Conservation (phyloP, 2,113 vertebrate genomes). For the Cettia cetti region DNA sequence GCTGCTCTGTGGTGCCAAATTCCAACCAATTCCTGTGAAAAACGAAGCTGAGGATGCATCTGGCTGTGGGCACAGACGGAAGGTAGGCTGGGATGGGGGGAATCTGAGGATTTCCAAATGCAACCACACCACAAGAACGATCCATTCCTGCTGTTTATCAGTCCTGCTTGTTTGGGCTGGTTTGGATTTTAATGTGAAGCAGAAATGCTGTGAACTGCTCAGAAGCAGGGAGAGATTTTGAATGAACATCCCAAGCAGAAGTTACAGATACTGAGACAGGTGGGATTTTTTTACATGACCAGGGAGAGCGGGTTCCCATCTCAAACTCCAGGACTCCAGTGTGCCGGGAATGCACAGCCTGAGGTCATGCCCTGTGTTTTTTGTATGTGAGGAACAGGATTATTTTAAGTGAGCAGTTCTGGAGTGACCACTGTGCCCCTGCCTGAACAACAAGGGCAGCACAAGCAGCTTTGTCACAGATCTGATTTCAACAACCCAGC, state of each 20-base stretch:
- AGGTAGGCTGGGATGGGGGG: background rate
- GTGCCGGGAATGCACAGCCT: background rate
- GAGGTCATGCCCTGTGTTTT: background rate
- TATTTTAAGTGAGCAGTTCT: background rate
- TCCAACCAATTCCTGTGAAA: background rate
- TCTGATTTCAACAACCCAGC: background rate
- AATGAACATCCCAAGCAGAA: background rate
- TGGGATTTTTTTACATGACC: background rate
- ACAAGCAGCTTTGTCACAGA: background rate
- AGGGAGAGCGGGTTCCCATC: background rate
- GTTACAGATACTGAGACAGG: background rate
- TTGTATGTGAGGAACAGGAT: background rate
- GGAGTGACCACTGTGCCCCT: background rate
- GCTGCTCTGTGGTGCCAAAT: background rate
- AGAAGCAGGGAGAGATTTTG: background rate
- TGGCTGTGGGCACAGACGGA: accelerated
- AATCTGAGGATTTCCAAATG: background rate
- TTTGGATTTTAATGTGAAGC: background rate
- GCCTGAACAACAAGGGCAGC: background rate
- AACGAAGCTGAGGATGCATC: accelerated
- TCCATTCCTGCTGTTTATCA: background rate
- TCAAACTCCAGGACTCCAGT: background rate
- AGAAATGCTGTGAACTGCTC: background rate
- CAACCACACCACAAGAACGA: background rate
- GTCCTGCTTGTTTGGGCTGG: background rate